phyloP scores from a whole-genome alignment of 2,113 vertebrate species.

The Eleginops maclovinus region DNA sequence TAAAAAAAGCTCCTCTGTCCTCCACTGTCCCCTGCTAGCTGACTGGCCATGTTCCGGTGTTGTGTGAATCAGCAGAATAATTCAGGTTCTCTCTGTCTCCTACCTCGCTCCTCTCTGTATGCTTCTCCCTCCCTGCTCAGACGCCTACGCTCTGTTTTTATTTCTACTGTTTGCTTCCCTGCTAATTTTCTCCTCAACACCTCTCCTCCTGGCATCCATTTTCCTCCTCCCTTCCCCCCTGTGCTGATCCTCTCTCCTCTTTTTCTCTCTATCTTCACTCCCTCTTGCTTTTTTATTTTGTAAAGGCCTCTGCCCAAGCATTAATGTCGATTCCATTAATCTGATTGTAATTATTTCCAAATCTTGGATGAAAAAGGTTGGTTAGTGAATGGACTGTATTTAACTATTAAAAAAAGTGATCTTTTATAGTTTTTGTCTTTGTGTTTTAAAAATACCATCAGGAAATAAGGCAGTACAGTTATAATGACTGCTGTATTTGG shows the following conservation, averaged over 20 bases:
- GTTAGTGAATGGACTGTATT: constrained; percentile 34
- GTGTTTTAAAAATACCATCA: constrained; percentile 7
- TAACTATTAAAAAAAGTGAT: constrained; percentile 59
- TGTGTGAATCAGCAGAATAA: constrained; percentile 66
- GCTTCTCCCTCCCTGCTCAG: neutral
- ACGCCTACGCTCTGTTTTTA: neutral
- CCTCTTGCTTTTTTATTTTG: neutral
- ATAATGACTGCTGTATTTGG: neutral
- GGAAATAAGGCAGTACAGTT: neutral
- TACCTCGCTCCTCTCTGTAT: constrained; percentile 6
- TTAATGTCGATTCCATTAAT: constrained; percentile 20
- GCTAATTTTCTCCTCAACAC: neutral
- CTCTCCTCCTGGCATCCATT: constrained; percentile 2
- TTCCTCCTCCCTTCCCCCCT: neutral
- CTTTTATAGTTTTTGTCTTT: constrained; percentile 35
- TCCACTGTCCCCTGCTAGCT: constrained; percentile 42
- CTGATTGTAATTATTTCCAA: constrained; percentile 5
- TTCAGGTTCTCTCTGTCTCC: constrained; percentile 38
- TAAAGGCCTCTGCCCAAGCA: constrained; percentile 14
- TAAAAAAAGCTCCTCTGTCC: constrained; percentile 54
- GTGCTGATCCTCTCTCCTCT: neutral
- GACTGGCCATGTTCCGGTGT: constrained; percentile 55
- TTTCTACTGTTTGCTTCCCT: constrained; percentile 16
- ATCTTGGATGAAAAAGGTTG: constrained; percentile 17
- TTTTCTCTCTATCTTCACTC: neutral